Base-by-base conservation (phyloP, 2,888 invertebrate species). In the Drosophila multiciliata region DNA sequence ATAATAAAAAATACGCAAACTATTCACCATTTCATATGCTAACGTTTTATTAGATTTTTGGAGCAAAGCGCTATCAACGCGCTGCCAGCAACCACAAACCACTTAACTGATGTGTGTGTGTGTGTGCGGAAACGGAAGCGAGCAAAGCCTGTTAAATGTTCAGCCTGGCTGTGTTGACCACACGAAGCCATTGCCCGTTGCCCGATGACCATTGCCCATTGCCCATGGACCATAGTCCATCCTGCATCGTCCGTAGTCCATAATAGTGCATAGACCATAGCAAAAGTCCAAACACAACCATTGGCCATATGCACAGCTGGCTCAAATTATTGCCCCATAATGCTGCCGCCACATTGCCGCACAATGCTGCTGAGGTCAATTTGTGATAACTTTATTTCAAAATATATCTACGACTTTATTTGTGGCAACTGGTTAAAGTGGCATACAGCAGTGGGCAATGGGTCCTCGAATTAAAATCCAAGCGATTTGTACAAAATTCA, bases 361-460 rank as follows among this genome's bases (percentile, higher is more conserved):
- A 80, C 80, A 87, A 75, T 81, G 73, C 70, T 69, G 62, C 80
- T 83, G 87, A 78, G 83, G 87, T 86, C 83, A 84, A 86, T 88
- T 88, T 86, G 87, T 83, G 87, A 88, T 84, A 84, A 78, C 78
- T 77, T 88, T 88, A 88, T 86, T 84, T 87, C 60, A 73, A 86
- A 88, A 80, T 71, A 76, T 83, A 81, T 80, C 69, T 59, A 82
- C 63, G 71, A 78, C 67, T 78, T 74, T 82, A 75, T 87, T 88
- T 80, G 77, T 53, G 54, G 63, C 66, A 59, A 54, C 17, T 36
- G 53, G 53, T 36, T 20, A 53, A 26, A 40, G 40, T 11, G 40
- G n/a, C 40, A 4, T 4, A n/a, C 17, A 40, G 9, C 40, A 40
- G 40, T 40, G 9, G 40, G 9, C 42, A 20, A 12, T 42, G 20